These are phyloP conservation scores for Zaprionus ghesquierei DNA, from an alignment of 1,140 invertebrate species.

Conservation along the genomic window DNA sequence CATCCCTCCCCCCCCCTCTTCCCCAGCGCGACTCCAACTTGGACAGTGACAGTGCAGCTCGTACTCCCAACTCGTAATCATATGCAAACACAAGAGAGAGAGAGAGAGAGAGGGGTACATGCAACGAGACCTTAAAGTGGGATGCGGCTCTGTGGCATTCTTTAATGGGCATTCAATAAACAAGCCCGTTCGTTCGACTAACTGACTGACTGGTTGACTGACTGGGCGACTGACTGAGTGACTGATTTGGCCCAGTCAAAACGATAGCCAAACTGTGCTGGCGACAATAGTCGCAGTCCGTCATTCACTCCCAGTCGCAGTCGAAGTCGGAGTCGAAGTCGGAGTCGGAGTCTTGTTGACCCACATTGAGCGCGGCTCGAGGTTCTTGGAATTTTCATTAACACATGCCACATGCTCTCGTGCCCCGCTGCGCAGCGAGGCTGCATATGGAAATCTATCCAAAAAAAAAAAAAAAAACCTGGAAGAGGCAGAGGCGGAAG, in stretches of 20 bases:
- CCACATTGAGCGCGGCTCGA: slow-evolving; percentile 59
- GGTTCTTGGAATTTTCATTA: slow-evolving; percentile 79
- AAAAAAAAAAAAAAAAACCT: slow-evolving; percentile 34
- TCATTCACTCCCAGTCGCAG: slow-evolving; percentile 15
- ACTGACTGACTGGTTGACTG: not conserved
- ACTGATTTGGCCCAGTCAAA: slow-evolving; percentile 75
- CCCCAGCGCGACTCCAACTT: slow-evolving; percentile 17
- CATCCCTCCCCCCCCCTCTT: no score
- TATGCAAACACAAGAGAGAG: slow-evolving; percentile 28
- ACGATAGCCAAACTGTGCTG: slow-evolving; percentile 45
- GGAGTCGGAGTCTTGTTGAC: slow-evolving; percentile 57
- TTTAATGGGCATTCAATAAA: slow-evolving; percentile 77
- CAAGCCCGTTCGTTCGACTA: slow-evolving; percentile 26
- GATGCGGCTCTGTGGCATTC: slow-evolving; percentile 46
- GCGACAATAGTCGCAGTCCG: slow-evolving; percentile 56
- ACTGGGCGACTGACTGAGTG: slow-evolving; percentile 13
- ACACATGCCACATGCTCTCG: slow-evolving; percentile 72
- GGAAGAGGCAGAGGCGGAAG: not conserved
- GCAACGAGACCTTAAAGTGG: slow-evolving; percentile 14
- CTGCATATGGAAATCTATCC: slow-evolving; percentile 63
- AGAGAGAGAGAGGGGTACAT: not conserved
- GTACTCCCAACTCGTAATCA: slow-evolving; percentile 40
- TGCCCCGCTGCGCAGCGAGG: not conserved
- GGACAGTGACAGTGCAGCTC: slow-evolving; percentile 10
- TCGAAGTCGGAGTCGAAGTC: not conserved